These are phyloP conservation scores for Megaustenia siamemsis DNA, from an alignment of 2,888 invertebrate species.

Conservation along the genomic window DNA sequence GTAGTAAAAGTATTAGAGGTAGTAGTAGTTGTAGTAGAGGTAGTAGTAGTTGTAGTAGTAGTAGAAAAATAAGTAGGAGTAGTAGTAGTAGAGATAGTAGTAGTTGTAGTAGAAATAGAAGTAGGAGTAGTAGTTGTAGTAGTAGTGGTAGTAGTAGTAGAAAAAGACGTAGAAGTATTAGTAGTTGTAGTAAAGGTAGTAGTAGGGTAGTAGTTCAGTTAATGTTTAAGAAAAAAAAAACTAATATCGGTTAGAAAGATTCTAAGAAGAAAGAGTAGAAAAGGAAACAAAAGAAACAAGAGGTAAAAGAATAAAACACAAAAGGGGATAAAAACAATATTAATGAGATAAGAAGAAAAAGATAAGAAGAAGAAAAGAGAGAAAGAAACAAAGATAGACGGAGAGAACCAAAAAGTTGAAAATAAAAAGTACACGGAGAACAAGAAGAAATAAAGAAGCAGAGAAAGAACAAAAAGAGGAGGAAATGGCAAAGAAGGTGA, in stretches of 20 bases:
- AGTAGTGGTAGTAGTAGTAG: conserved; percentile 4
- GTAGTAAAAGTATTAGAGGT: neutral
- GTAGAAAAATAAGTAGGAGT: neutral
- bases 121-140: neutral
- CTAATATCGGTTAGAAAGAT: no score
- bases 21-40: neutral
- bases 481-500: no score
- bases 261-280: no score
- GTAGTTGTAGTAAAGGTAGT: neutral
- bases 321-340: neutral
- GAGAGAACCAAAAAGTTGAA: neutral
- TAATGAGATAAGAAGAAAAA: neutral
- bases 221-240: neutral
- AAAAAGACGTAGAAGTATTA: neutral
- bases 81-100: neutral
- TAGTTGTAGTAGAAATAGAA: neutral
- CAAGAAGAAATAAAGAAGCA: no score
- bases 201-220: no score
- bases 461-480: no score
- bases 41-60: neutral
- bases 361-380: neutral
- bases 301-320: neutral
- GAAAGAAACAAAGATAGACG: neutral
- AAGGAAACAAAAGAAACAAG: neutral
- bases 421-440: no score